Percentiles rank a stretch among this genome's conserved stretches.
phyloP scores from a whole-genome alignment of 2,888 invertebrate genomes.

The Archaeoteleia sp. region DNA sequence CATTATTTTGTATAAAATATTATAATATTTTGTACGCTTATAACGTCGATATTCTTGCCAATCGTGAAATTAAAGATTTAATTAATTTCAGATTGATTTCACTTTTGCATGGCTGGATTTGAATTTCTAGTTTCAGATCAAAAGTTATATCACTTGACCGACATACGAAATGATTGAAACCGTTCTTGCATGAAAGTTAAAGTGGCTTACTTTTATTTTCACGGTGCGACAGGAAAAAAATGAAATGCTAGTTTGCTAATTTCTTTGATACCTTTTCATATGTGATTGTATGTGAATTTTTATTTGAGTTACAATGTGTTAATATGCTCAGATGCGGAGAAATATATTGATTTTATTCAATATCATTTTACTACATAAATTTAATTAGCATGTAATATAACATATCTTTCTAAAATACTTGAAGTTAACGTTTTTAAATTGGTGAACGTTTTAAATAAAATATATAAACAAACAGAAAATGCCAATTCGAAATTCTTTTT shows the following conservation, averaged over 20 bases:
- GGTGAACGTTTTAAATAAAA: conserved; percentile 7
- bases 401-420: conserved; percentile 7
- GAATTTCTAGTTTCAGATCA: conserved; percentile 6
- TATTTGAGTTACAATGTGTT: too few species aligned
- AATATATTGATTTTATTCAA: not conserved
- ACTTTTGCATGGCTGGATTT: conserved; percentile 20
- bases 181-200: conserved; percentile 19
- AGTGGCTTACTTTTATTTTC: conserved; percentile 4
- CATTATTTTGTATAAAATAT: too few species aligned
- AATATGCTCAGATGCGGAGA: too few species aligned
- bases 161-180: conserved; percentile 8
- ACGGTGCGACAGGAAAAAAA: too few species aligned
- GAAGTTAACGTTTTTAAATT: conserved; percentile 20
- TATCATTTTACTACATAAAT: conserved; percentile 13
- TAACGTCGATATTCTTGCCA: too few species aligned
- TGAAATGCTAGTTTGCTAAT: too few species aligned
- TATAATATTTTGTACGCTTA: too few species aligned
- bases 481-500: conserved; percentile 38
- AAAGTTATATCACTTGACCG: conserved; percentile 32
- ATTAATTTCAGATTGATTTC: conserved; percentile 23
- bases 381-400: conserved; percentile 12
- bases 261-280: not conserved
- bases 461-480: conserved; percentile 30
- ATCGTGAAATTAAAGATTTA: conserved; percentile 22
- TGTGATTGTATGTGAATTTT: too few species aligned